These are phyloP conservation scores for Equus quagga DNA, from an alignment of 2,113 vertebrate species.

Conservation along the genomic window DNA sequence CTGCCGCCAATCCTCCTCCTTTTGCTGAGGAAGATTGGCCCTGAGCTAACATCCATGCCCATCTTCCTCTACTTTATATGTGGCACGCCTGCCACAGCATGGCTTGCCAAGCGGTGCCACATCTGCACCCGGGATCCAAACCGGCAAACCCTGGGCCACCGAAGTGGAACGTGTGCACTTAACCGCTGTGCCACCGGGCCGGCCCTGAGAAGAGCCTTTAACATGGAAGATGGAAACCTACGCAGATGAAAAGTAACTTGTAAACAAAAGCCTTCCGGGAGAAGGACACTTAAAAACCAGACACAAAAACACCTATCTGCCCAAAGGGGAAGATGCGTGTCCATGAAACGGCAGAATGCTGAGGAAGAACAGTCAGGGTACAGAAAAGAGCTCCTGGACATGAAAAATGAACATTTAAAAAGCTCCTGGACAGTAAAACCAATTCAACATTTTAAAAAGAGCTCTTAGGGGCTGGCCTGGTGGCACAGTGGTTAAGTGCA, in stretches of 20 bases:
- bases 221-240: neutral
- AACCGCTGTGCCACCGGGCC: too few species aligned
- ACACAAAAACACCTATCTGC: neutral
- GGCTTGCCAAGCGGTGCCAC: too few species aligned
- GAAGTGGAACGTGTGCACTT: too few species aligned
- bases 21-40: too few species aligned
- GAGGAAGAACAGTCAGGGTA: neutral
- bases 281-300: neutral
- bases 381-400: neutral
- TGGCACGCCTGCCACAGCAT: too few species aligned
- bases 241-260: neutral
- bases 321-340: neutral
- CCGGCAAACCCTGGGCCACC: too few species aligned
- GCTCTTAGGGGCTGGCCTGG: neutral
- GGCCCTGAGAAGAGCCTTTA: neutral
- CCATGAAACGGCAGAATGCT: neutral
- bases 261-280: neutral
- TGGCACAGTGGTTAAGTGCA: neutral
- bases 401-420: neutral
- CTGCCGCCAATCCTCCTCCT: too few species aligned
- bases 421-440: too few species aligned
- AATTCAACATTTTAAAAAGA: neutral
- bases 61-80: too few species aligned
- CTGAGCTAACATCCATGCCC: too few species aligned
- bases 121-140: too few species aligned